Evolutionary conservation across 2,888 invertebrate species (phyloP), one percentile per base, ranked within the genome.

Genomic region (Polydrusus tereticollis): DNA sequence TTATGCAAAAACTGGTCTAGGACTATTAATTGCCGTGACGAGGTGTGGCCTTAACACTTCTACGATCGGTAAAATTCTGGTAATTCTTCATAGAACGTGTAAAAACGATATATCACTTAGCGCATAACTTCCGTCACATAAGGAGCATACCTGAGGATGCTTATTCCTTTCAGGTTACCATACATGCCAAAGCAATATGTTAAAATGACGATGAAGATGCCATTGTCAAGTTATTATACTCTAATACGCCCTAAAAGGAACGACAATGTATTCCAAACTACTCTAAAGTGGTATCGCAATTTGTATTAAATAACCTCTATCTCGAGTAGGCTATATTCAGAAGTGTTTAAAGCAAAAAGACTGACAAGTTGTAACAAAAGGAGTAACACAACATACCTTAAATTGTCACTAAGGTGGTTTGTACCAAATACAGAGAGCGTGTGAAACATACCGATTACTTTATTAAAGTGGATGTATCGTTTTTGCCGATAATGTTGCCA

Each of bases 191-290:
- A 77, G 74, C 75, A 77, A 78, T 79, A 80, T 79, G 80, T 78
- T 77, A 80, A 80, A 78, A 77, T 79, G 77, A 77, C 77, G 74
- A 79, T 80, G 77, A 79, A 80, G 79, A 80, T 79, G 77, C 80
- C 78, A 75, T 77, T 74, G 77, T 78, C 77, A 75, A 79, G 76
- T 78, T 78, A 78, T 80, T 77, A 77, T 76, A 76, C 76, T 74
- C 69, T 58, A 72, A 74, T 75, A 60, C 55, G 63, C 77, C 79
- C 75, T 76, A 78, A 75, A 75, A 76, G 78, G 68, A 75, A 76
- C 72, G 64, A 68, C 52, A 75, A 78, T 77, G 74, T 75, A 76
- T 79, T 78, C 76, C 67, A 66, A 76, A 74, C 73, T 75, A 60
- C 64, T 26, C 68, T 70, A 73, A 77, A 76, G 76, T 79, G 77